These are phyloP conservation scores for Cheilosia urbana DNA, from an alignment of 2,888 invertebrate species.

Conservation along the genomic window DNA sequence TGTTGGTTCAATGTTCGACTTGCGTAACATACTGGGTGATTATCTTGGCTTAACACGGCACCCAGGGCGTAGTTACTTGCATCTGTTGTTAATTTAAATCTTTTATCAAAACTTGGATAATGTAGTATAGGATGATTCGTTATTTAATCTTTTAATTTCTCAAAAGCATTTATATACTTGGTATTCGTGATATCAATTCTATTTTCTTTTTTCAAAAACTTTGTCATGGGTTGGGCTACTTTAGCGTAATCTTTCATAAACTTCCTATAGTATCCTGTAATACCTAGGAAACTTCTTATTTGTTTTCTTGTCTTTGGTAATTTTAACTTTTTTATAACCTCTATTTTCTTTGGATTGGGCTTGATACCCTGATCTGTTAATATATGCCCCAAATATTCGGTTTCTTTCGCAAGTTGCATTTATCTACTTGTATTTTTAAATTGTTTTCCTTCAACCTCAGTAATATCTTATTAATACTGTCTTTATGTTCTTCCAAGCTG, in stretches of 20 bases:
- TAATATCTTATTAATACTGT: slow-evolving; percentile 17
- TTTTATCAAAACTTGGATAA: slow-evolving; percentile 26
- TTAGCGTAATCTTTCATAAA: too few species aligned
- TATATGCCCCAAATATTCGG: slow-evolving; percentile 42
- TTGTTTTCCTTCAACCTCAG: slow-evolving; percentile 36
- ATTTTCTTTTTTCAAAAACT: slow-evolving; percentile 42
- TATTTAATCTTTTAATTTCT: too few species aligned
- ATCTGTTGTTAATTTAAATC: slow-evolving; percentile 20
- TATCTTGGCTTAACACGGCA: background rate
- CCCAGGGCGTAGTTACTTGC: slow-evolving; percentile 23
- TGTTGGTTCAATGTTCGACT: slow-evolving; percentile 17
- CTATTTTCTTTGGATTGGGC: slow-evolving; percentile 17
- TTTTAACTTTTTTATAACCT: slow-evolving; percentile 1
- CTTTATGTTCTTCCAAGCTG: slow-evolving; percentile 33
- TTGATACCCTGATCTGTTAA: slow-evolving; percentile 22
- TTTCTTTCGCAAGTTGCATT: slow-evolving; percentile 52
- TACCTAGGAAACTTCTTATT: slow-evolving; percentile 33
- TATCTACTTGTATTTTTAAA: slow-evolving; percentile 40
- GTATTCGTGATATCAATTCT: slow-evolving; percentile 7
- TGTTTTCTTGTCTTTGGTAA: slow-evolving; percentile 42
- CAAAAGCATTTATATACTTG: slow-evolving; percentile 25
- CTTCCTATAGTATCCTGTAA: too few species aligned
- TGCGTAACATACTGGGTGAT: too few species aligned
- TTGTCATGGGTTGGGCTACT: slow-evolving; percentile 38
- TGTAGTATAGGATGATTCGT: slow-evolving; percentile 12